Evolutionary conservation across 2,797 vertebrate species (phyloP).

Genomic region (Rhinatrema bivittatum): DNA sequence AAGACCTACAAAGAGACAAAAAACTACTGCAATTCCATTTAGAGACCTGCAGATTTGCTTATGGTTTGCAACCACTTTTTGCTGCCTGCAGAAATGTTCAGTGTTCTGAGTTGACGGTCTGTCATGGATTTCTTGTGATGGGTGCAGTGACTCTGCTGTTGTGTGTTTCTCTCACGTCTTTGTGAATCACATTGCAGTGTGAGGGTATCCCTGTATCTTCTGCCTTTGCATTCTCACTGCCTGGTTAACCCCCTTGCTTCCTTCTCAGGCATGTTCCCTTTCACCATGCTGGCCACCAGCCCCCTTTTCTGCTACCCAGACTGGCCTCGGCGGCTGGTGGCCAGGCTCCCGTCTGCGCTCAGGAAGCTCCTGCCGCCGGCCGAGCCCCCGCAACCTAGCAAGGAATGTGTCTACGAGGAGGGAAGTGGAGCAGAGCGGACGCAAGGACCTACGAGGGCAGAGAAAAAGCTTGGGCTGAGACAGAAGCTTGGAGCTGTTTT

Average conservation of each 20-base stretch:
- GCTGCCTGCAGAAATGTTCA: no score
- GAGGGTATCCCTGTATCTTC: neutral
- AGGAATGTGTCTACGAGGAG: constrained; percentile 64
- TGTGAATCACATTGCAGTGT: no score
- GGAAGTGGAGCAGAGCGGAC: neutral
- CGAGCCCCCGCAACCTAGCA: constrained; percentile 49
- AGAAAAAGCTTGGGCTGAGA: constrained; percentile 41
- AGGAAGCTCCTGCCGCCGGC: constrained; percentile 50
- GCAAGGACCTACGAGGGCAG: constrained; percentile 18
- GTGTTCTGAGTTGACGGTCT: no score
- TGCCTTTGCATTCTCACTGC: neutral
- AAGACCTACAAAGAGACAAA: no score
- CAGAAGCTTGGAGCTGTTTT: constrained; percentile 77
- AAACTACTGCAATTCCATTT: no score
- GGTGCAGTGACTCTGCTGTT: no score
- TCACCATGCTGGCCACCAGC: constrained; percentile 83
- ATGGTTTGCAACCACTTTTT: no score
- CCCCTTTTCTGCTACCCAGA: constrained; percentile 80
- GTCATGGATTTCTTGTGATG: no score
- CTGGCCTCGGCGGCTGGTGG: constrained; percentile 76
- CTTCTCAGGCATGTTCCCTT: constrained; percentile 83
- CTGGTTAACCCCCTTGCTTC: neutral
- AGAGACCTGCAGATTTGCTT: no score
- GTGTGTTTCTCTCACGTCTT: no score
- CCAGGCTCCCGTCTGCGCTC: constrained; percentile 57